A percentile compares a stretch with the other conserved stretches of the same genome.
Evolutionary conservation across 2,113 vertebrate species (phyloP).

Genomic region (Crotalus horridus): DNA sequence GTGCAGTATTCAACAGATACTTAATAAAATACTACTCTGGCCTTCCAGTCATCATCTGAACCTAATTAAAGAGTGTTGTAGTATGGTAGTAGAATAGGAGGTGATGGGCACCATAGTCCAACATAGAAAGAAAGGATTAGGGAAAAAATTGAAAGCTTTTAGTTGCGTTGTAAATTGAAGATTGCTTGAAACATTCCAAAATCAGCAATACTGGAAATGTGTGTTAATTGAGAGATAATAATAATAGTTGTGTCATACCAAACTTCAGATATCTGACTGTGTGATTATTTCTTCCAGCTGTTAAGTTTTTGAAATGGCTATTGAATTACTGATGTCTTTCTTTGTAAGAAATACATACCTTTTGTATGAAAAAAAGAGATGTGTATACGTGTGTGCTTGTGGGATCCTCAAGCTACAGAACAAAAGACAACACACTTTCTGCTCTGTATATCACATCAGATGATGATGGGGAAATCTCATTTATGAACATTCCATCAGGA

Average conservation of each 20-base stretch:
- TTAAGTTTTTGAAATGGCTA: background rate
- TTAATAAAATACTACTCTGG: background rate
- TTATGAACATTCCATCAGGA: background rate
- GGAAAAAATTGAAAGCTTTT: too few species aligned
- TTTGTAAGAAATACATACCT: background rate
- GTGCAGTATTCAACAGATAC: background rate
- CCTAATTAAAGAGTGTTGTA: background rate
- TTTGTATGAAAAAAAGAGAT: background rate
- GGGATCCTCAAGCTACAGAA: background rate
- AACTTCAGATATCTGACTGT: background rate
- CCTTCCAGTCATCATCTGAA: background rate
- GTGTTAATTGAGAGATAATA: background rate
- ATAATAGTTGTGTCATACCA: background rate
- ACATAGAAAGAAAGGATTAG: background rate
- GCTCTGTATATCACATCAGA: background rate
- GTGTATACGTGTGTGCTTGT: background rate
- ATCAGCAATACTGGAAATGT: background rate
- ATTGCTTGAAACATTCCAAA: background rate
- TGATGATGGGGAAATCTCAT: background rate
- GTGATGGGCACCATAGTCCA: background rate
- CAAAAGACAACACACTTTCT: background rate
- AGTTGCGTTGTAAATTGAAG: background rate
- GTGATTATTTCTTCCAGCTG: background rate
- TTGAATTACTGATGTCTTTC: background rate
- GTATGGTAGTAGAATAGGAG: too few species aligned